Evolutionary conservation across 2,113 vertebrate species (phyloP).

Genomic region (Formicarius rufipectus): DNA sequence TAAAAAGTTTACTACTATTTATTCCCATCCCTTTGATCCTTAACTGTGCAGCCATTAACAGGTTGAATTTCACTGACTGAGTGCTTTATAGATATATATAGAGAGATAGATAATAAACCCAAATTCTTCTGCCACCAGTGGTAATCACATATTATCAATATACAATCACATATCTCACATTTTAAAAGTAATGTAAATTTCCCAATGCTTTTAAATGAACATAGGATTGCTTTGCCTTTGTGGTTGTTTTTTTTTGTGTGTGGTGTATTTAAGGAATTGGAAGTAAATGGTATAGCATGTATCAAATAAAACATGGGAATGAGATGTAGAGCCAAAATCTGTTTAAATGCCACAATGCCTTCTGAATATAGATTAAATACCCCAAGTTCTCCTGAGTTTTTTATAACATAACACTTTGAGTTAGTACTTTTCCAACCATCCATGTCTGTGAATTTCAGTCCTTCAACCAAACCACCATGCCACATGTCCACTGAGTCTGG

Average conservation of each 20-base stretch:
- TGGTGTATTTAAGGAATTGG: background rate
- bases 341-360: background rate
- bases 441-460: background rate
- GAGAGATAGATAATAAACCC: background rate
- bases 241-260: background rate
- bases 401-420: background rate
- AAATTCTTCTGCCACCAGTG: background rate
- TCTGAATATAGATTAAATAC: background rate
- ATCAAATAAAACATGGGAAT: background rate
- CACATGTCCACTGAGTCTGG: fast-evolving
- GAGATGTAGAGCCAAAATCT: background rate
- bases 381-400: background rate
- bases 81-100: background rate
- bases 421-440: background rate
- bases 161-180: conserved; percentile 11
- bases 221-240: background rate
- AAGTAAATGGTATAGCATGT: background rate
- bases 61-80: background rate
- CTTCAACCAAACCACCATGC: background rate
- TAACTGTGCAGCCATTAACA: background rate
- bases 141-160: no score
- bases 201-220: background rate
- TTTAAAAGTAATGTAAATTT: conserved; percentile 38
- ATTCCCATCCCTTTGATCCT: background rate
- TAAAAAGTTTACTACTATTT: background rate